Percentiles rank a stretch among this genome's conserved stretches.
phyloP scores from a whole-genome alignment of 1,140 invertebrate species.

The Goniozus legneri region DNA sequence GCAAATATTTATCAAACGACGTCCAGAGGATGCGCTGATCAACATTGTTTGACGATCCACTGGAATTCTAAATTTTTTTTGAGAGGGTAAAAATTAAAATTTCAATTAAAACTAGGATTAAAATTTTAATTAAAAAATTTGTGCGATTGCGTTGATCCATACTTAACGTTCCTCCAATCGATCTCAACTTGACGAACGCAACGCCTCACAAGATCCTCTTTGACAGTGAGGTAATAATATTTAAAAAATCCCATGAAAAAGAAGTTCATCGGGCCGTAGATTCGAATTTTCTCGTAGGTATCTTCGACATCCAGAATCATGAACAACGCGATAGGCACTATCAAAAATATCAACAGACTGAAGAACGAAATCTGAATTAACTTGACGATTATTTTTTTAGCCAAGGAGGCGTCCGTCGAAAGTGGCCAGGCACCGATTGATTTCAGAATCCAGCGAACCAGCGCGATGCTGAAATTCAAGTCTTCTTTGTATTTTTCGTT shows the following conservation, averaged over 20 bases:
- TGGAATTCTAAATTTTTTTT: background rate
- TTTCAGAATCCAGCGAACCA: slow-evolving; percentile 22
- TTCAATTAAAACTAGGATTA: no score
- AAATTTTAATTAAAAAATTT: no score
- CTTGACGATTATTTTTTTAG: background rate
- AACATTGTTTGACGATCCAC: background rate
- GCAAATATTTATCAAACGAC: background rate
- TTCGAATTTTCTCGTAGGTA: slow-evolving; percentile 20
- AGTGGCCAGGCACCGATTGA: slow-evolving; percentile 20
- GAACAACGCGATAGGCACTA: background rate
- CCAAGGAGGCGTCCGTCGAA: background rate
- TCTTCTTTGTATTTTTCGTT: background rate
- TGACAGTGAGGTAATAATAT: slow-evolving; percentile 21
- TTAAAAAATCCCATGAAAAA: slow-evolving; percentile 31
- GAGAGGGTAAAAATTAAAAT: no score
- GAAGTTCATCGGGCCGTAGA: slow-evolving; percentile 31
- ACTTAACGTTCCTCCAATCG: slow-evolving; percentile 33
- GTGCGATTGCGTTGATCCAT: no score
- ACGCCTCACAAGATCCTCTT: slow-evolving; percentile 18
- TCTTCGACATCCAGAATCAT: slow-evolving; percentile 23
- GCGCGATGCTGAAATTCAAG: slow-evolving; percentile 1
- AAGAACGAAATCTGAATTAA: background rate
- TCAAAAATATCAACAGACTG: background rate
- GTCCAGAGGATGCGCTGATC: background rate
- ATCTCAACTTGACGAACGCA: slow-evolving; percentile 28